Evolutionary conservation across 1,140 invertebrate species (phyloP), one percentile per base, ranked within the genome.

Genomic region (Pentalonia nigronervosa): DNA sequence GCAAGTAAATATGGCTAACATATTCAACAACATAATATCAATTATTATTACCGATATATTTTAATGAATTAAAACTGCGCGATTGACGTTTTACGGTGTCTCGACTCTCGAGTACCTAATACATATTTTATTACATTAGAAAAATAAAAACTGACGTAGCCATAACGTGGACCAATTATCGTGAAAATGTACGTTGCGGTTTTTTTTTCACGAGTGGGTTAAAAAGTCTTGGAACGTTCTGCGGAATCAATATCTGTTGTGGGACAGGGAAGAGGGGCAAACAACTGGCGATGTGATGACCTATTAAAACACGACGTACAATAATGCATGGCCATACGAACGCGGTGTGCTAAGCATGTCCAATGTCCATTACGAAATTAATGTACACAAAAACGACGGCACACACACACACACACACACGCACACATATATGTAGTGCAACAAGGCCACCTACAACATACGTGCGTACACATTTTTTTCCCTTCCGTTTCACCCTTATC

Each of bases 331-430:
- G 45, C 30, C 11, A 67, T 67, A 60, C 56, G 30, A 60, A 60
- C 56, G 56, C 30, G 60, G 60, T 67, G 60, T 1, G 30, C 30
- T 67, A 47, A 81, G 41, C 60, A 50, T 91, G 90, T 83, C 48
- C 90, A 34, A 91, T 48, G 90, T 91, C 91, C 91, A 93, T 93
- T 93, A 93, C 47, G 91, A 93, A 84, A 93, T 93, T 93, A 93
- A 93, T 84, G 47, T 93, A 90, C 53, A 56, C 30, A 90, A 90
- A 56, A 90, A 56, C 47, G 34, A 56, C 23, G 48, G 50, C 87
- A 50, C 47, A 34, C 34, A 76, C 25, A 47, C 25, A 41, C 41
- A 41, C 41, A 41, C 41, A 41, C 87, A 50, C 47, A 34, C 34
- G 48, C 25, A 47, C 25, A 41, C 53, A 47, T 48, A n/a, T 14